These are phyloP conservation scores for Eufriesea mexicana DNA, from an alignment of 1,140 invertebrate species.

Conservation along the genomic window DNA sequence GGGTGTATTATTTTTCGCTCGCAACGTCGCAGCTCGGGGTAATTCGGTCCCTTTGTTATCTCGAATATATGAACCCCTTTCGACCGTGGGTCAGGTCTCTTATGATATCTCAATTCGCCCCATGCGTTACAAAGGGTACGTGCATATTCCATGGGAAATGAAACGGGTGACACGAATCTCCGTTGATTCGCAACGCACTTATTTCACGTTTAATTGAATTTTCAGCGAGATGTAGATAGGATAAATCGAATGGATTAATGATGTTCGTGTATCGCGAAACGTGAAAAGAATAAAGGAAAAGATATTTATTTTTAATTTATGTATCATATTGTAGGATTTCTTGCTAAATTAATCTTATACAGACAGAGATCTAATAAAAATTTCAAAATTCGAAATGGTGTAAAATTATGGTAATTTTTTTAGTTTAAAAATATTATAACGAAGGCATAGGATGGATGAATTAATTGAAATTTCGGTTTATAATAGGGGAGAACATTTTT, in stretches of 20 bases:
- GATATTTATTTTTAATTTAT: too few relatives aligned
- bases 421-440: too few relatives aligned
- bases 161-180: not conserved
- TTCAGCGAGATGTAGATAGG: not conserved
- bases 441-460: too few relatives aligned
- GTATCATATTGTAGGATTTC: too few relatives aligned
- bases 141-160: not conserved
- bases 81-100: slow-evolving; percentile 5
- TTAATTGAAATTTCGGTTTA: too few relatives aligned
- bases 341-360: too few relatives aligned
- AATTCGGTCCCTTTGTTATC: slow-evolving; percentile 1
- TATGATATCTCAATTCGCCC: slow-evolving; percentile 6
- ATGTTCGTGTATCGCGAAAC: too few relatives aligned
- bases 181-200: not conserved
- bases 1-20: not conserved
- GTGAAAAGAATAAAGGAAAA: too few relatives aligned
- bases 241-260: not conserved
- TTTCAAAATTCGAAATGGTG: too few relatives aligned
- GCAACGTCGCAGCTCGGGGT: not conserved
- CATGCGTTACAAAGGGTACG: not conserved
- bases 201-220: not conserved
- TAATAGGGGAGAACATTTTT: too few relatives aligned
- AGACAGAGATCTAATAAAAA: too few relatives aligned
- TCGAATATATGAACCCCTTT: not conserved
- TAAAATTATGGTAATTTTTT: too few relatives aligned